Base-by-base conservation (phyloP, 2,113 vertebrate species). In the Calonectris borealis region DNA sequence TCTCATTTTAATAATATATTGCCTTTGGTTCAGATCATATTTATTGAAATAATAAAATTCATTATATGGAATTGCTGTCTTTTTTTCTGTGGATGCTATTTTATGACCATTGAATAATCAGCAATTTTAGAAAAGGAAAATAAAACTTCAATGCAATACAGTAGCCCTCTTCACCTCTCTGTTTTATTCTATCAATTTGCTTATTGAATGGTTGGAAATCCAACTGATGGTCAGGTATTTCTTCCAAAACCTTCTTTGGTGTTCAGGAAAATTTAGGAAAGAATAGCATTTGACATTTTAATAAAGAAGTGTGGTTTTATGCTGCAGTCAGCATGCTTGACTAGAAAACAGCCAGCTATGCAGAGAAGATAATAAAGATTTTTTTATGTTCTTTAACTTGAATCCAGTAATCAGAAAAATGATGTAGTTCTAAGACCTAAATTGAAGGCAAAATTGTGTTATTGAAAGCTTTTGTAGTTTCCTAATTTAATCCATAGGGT, bases 221-320 rank as follows among this genome's bases (percentile, higher is more conserved):
- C 57, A 96, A 88, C 71, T 70, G 48, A 73, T 44, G 18, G 57
- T 94, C 46, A 94, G 65, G 9, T 89, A 70, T 60, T 96, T 97
- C 55, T 93, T 78, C 71, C 38, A 25, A 97, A 97, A 90, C 73
- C 11, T 97, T 93, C 69, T 90, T 73, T 68, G 76, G 55, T 49
- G 34, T 87, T 97, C 89, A 94, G 78, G 78, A 65, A 97, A 96
- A 94, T 96, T 96, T 96, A 93, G 55, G 90, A 71, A 91, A 91
- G 31, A 97, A 96, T 88, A 94, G 8, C 57, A 86, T 95, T 93
- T 98, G 96, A 96, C 86, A 91, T 96, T 98, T 97, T 90, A 96
- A 96, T 97, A 94, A 97, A 96, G 86, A 95, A 97, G 57, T 73
- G 29, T 88, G 86, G 40, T 80, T 96, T 98, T 97, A 75, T 96